A percentile compares a stretch with the other conserved stretches of the same genome.
These are phyloP conservation scores for Cotesia chilonis DNA, from an alignment of 1,140 invertebrate genomes.

Conservation along the genomic window DNA sequence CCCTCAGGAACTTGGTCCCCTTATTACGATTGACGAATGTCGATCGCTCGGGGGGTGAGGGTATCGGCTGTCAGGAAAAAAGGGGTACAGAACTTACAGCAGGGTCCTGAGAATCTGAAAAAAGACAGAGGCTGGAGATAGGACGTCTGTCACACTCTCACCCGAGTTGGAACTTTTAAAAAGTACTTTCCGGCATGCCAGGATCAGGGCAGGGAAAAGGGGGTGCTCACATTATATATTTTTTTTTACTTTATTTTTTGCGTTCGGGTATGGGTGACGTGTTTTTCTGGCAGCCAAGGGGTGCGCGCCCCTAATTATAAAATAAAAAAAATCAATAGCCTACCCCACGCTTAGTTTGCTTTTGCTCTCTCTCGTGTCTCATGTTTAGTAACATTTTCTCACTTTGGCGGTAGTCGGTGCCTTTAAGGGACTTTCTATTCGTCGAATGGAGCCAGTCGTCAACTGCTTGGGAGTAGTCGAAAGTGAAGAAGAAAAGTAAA, in stretches of 20 bases:
- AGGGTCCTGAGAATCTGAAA: slow-evolving; percentile 6
- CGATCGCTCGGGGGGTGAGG: slow-evolving; percentile 28
- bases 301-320: slow-evolving; percentile 66
- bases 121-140: slow-evolving; percentile 24
- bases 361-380: slow-evolving; percentile 14
- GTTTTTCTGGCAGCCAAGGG: slow-evolving; percentile 62
- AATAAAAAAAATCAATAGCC: slow-evolving; percentile 68
- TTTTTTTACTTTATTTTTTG: slow-evolving; percentile 18
- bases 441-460: no score
- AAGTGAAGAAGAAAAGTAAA: not conserved
- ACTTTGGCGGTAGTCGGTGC: not conserved
- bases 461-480: no score
- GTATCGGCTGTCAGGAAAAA: not conserved
- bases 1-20: slow-evolving; percentile 15
- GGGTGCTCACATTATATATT: slow-evolving; percentile 25
- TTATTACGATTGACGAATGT: slow-evolving; percentile 37
- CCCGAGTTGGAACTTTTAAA: not conserved
- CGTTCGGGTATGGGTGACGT: slow-evolving; percentile 52
- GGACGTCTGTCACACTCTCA: slow-evolving; percentile 38
- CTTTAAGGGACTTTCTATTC: not conserved
- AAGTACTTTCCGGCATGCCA: not conserved
- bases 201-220: not conserved
- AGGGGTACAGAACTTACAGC: not conserved
- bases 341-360: slow-evolving; percentile 47
- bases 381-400: slow-evolving; percentile 14